Evolutionary conservation across 2,888 invertebrate species (phyloP).

Genomic region (Spodoptera exigua): DNA sequence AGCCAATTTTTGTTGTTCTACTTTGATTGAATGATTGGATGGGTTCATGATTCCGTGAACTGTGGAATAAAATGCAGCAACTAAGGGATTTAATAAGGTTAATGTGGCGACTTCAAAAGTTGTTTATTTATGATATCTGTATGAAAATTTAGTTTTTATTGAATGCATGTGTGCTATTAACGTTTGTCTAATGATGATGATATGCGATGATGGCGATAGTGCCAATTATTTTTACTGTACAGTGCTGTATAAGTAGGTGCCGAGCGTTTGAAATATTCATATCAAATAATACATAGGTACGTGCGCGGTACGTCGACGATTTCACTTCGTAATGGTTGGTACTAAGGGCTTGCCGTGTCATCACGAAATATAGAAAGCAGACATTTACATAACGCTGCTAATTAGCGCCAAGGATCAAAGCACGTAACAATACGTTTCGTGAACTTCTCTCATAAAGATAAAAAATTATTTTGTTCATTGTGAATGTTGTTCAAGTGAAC

Average conservation of each 20-base stretch:
- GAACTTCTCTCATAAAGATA: slow-evolving; percentile 17
- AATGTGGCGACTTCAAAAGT: neutral
- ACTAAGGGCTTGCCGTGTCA: slow-evolving; percentile 58
- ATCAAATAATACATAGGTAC: slow-evolving; percentile 46
- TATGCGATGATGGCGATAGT: slow-evolving; percentile 4
- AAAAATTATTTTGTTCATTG: slow-evolving; percentile 1
- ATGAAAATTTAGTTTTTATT: too few relatives aligned
- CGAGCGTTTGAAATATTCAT: slow-evolving; percentile 46
- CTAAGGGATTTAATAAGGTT: slow-evolving; percentile 14
- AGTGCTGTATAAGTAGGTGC: slow-evolving; percentile 21
- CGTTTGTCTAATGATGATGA: too few relatives aligned
- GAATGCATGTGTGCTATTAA: too few relatives aligned
- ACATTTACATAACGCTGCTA: slow-evolving; percentile 37
- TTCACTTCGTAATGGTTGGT: slow-evolving; percentile 60
- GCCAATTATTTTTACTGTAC: slow-evolving; percentile 24
- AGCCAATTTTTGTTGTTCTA: slow-evolving; percentile 37
- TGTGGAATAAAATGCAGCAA: slow-evolving; percentile 26
- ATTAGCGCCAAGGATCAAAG: slow-evolving; percentile 29
- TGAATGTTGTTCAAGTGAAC: neutral
- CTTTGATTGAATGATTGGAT: slow-evolving; percentile 44
- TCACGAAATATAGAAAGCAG: slow-evolving; percentile 69
- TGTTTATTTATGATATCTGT: neutral
- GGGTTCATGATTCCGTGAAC: slow-evolving; percentile 18
- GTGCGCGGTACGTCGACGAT: slow-evolving; percentile 48
- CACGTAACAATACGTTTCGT: slow-evolving; percentile 12